Evolutionary conservation across 2,113 vertebrate species (phyloP), one percentile per base, ranked within the genome.

Genomic region (Trochalopteron elliotii): DNA sequence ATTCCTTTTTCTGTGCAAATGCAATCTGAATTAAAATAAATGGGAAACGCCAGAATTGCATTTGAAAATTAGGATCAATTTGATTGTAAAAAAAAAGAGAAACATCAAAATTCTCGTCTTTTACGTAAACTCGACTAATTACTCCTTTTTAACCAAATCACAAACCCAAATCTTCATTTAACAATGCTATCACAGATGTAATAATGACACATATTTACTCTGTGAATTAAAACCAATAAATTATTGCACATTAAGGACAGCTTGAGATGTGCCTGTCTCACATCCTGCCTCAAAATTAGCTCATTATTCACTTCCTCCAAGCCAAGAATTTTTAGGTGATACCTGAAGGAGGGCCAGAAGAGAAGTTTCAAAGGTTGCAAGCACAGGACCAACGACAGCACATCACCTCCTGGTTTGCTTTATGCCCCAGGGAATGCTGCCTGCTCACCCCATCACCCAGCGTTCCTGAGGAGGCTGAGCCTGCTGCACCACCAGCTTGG

Each of bases 251-350:
- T 45, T 69, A 69, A 69, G 23, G 39, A 24, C 31, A 67, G 45
- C 13, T 40, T n/a, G 42, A 40, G 55, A 5, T 70, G n/a, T 56
- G 72, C 12, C 30, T 52, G 52, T 40, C 39, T 90, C 33, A 23
- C 0, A 0, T 2, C 14, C 30, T 76, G 30, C 61, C 1, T 3
- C 11, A 24, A 35, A 56, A 65, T 65, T 28, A 89, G 31, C 17
- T 65, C 28, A 28, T 60, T 42, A 59, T 16, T 59, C 59, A 21
- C 27, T 44, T 81, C 57, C 37, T 77, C 63, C 33, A 64, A 70
- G 40, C 6, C 19, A 79, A 39, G 11, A 27, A 61, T 53, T 87
- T 89, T 85, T 25, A 79, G 23, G 49, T 14, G 45, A 39, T 30
- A 52, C 6, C 37, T 77, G 61, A 52, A 3, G 13, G 23, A 81